Percentiles rank a stretch among this genome's conserved stretches.
These are phyloP conservation scores for Sebastolobus altivelis DNA, from an alignment of 2,797 vertebrate species.

Conservation along the genomic window DNA sequence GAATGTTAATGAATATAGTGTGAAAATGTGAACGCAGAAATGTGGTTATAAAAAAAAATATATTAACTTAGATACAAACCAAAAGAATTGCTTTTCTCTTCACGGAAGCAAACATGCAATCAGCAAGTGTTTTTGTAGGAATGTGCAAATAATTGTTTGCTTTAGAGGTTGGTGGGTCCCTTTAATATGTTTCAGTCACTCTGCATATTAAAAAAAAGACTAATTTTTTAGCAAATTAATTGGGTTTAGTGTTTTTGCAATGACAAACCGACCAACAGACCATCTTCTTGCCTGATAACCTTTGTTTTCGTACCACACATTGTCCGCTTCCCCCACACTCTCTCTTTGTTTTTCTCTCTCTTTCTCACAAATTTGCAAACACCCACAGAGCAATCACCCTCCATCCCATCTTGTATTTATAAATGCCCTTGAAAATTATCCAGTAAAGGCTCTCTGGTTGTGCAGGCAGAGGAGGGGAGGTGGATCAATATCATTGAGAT, in stretches of 20 bases:
- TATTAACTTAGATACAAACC: neutral
- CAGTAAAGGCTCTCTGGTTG: slow-evolving; percentile 63
- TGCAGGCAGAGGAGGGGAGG: slow-evolving; percentile 51
- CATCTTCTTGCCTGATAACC: neutral
- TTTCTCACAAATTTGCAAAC: slow-evolving; percentile 42
- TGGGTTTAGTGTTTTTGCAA: neutral
- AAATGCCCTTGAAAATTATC: slow-evolving; percentile 80
- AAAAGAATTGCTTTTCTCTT: neutral
- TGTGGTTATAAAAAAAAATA: neutral
- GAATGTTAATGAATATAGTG: slow-evolving; percentile 18
- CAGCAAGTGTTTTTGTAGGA: neutral
- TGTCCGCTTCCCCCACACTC: neutral
- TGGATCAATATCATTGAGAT: slow-evolving; percentile 80
- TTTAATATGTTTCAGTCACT: neutral
- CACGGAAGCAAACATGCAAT: neutral
- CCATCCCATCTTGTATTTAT: slow-evolving; percentile 64
- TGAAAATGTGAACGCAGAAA: slow-evolving; percentile 6
- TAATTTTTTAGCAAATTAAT: neutral
- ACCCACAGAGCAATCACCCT: slow-evolving; percentile 40
- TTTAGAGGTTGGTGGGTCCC: neutral
- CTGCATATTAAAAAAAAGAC: neutral
- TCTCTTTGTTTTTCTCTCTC: neutral
- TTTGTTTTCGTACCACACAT: slow-evolving; percentile 10
- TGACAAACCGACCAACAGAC: neutral
- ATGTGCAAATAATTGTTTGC: neutral